Conservation (phyloP, 2,888 invertebrate species). For the Limnephilus auricula region DNA sequence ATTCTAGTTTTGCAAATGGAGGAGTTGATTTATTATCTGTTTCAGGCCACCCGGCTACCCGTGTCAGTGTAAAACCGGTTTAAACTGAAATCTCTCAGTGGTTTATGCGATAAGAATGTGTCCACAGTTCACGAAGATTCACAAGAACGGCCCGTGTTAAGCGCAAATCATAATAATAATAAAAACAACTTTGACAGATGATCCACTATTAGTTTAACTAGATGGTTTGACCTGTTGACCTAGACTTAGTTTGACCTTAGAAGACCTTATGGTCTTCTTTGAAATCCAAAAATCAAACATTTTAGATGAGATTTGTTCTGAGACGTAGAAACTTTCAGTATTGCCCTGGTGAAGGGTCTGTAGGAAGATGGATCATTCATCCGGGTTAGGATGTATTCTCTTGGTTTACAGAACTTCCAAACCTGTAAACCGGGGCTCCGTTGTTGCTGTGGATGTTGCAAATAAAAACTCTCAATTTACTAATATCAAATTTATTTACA, state of each 20-base stretch:
- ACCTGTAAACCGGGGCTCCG: no score
- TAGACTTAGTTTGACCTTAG: not conserved
- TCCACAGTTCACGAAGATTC: constrained; percentile 11
- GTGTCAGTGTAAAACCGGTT: not conserved
- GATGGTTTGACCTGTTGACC: not conserved
- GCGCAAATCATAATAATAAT: not conserved
- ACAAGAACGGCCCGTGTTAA: not conserved
- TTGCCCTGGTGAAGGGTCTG: no score
- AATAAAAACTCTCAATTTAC: no score
- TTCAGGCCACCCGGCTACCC: constrained; percentile 15
- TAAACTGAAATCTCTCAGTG: not conserved
- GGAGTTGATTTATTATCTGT: constrained; percentile 9
- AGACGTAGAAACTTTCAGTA: no score
- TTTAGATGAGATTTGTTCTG: not conserved
- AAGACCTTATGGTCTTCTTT: not conserved
- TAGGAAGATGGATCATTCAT: no score
- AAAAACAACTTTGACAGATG: not conserved
- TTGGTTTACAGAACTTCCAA: no score
- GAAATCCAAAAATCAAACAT: not conserved
- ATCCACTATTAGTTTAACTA: not conserved
- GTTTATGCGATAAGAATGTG: not conserved
- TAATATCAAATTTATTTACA: no score
- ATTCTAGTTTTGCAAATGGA: constrained; percentile 18
- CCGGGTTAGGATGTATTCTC: no score
- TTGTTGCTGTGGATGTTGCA: no score